A percentile compares a stretch with the other conserved stretches of the same genome.
Conservation (phyloP, 2,113 vertebrate genomes). For the Mesoclemmys tuberculata region DNA sequence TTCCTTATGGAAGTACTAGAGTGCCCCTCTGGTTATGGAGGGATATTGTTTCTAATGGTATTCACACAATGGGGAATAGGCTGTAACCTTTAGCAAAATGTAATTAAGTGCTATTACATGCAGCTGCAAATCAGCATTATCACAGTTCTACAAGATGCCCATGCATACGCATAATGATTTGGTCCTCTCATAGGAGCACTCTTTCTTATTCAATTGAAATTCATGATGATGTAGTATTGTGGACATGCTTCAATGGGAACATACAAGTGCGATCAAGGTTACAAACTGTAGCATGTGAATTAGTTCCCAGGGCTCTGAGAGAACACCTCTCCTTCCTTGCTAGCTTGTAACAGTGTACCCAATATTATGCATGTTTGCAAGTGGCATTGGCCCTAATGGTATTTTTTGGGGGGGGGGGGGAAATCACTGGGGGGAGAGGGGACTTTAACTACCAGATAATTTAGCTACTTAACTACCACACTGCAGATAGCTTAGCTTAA, state of each 20-base stretch:
- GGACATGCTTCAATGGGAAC: no score
- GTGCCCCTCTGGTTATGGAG: neutral
- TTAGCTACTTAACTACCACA: neutral
- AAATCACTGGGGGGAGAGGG: accelerated
- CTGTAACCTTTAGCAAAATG: neutral
- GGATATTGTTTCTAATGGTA: neutral
- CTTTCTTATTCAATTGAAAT: neutral
- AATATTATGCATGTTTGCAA: neutral
- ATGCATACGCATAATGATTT: neutral
- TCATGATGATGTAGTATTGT: no score
- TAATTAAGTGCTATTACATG: neutral
- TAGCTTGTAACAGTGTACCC: neutral
- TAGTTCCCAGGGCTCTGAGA: neutral
- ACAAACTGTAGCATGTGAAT: neutral
- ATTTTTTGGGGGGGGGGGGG: no score
- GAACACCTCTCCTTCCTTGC: neutral
- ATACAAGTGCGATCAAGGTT: neutral
- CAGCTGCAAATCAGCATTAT: neutral
- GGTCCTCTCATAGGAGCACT: neutral
- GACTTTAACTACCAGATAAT: neutral
- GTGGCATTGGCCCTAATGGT: neutral
- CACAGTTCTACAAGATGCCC: neutral
- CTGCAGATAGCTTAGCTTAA: neutral
- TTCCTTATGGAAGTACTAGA: no score
- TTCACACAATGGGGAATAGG: neutral